Percentiles rank a stretch among this genome's conserved stretches.
These are phyloP conservation scores for Tenualosa thibaudeaui DNA, from an alignment of 2,797 vertebrate genomes.

Conservation along the genomic window DNA sequence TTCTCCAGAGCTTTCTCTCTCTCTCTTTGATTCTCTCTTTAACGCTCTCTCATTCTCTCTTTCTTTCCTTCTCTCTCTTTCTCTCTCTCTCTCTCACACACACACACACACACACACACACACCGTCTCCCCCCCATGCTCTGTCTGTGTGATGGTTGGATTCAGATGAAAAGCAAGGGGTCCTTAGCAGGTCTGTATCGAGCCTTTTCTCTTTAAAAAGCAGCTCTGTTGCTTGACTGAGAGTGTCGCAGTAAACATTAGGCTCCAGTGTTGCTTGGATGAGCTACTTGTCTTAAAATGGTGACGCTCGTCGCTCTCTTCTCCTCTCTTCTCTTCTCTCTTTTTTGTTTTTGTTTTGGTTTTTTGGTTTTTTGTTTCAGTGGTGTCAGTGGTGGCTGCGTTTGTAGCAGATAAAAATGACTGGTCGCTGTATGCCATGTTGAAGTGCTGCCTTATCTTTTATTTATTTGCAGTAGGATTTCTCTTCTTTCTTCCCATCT, in stretches of 20 bases:
- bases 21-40: not conserved
- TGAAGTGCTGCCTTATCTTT: not conserved
- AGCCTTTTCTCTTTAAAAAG: slow-evolving; percentile 38
- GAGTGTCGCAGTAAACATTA: slow-evolving; percentile 36
- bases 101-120: slow-evolving; percentile 14
- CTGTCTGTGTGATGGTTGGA: slow-evolving; percentile 38
- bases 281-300: slow-evolving; percentile 14
- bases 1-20: not conserved
- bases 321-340: not conserved
- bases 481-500: not conserved
- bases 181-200: slow-evolving; percentile 45
- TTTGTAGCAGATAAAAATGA: not conserved
- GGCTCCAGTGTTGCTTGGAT: slow-evolving; percentile 12
- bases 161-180: slow-evolving; percentile 44
- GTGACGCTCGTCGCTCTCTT: not conserved
- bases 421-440: not conserved
- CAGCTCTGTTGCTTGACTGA: slow-evolving; percentile 7
- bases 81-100: not conserved
- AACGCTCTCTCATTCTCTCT: not conserved
- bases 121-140: not conserved
- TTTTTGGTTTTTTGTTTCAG: not conserved
- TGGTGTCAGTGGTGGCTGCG: not conserved
- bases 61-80: not conserved
- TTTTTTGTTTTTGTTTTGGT: not conserved
- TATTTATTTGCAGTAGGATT: not conserved